Conservation (phyloP, 2,888 invertebrate species). For the Taphrorychus bicolor region DNA sequence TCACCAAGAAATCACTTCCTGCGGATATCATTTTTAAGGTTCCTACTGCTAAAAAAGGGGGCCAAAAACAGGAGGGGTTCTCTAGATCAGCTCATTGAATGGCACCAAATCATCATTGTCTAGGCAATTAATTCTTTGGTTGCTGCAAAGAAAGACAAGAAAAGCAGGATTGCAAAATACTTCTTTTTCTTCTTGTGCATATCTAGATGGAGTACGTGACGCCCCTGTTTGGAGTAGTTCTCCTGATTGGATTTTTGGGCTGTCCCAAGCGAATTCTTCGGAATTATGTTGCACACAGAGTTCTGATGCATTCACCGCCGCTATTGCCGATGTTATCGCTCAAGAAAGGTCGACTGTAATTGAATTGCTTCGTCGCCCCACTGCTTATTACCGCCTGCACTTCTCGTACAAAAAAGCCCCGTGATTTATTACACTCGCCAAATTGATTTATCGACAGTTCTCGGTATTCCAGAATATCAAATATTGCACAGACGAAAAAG, state of each 20-base stretch:
- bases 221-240: neutral
- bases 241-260: constrained; percentile 18
- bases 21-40: no score
- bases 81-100: no score
- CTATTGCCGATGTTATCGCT: constrained; percentile 32
- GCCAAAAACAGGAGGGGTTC: no score
- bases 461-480: neutral
- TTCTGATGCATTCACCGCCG: constrained; percentile 22
- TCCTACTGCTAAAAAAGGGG: no score
- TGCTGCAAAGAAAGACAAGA: no score
- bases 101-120: no score
- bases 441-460: constrained; percentile 12
- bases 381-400: constrained; percentile 25
- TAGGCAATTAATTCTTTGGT: no score
- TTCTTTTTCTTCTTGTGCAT: no score
- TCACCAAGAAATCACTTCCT: no score
- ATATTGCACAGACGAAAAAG: neutral
- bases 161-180: no score
- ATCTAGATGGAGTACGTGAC: no score
- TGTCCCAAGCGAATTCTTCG: constrained; percentile 20
- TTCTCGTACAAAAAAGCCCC: constrained; percentile 7
- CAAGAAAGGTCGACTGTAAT: constrained; percentile 32
- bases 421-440: constrained; percentile 7
- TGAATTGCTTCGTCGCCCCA: constrained; percentile 26
- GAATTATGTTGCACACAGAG: constrained; percentile 27